phyloP scores from a whole-genome alignment of 2,888 invertebrate species.

The Callimorpha dominula region DNA sequence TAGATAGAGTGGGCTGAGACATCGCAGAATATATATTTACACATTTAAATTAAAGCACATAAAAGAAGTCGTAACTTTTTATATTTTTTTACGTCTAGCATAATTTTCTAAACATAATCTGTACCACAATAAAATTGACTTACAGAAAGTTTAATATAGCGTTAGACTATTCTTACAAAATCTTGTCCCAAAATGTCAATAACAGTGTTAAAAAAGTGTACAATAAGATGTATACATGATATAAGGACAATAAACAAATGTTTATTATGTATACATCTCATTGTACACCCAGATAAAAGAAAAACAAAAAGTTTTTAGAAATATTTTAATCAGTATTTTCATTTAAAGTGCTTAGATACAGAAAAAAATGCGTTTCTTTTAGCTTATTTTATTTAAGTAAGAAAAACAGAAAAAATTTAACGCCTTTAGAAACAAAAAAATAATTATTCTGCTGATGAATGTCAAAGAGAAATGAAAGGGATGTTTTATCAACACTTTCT shows the following conservation, averaged over 20 bases:
- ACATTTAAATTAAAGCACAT: background rate
- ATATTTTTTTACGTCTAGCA: background rate
- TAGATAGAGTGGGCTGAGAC: background rate
- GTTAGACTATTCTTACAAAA: no score
- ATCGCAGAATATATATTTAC: background rate
- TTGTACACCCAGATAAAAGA: no score
- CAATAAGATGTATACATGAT: no score
- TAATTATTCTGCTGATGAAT: background rate
- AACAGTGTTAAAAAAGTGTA: no score
- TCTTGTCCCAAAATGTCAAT: no score
- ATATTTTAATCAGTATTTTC: background rate
- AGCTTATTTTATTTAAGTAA: background rate
- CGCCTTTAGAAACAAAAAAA: background rate
- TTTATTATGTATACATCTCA: no score
- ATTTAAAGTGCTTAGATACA: background rate
- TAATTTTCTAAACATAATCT: background rate
- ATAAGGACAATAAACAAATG: no score
- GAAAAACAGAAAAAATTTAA: background rate
- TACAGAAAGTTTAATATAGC: no score
- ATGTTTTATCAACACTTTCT: slow-evolving; percentile 33
- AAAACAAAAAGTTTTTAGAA: background rate
- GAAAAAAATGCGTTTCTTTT: background rate
- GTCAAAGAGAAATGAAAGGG: slow-evolving; percentile 1
- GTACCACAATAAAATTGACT: background rate
- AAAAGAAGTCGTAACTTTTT: background rate